Evolutionary conservation across 2,113 vertebrate genomes (phyloP), one percentile per base, ranked within the genome.

Genomic region (Nannobrachium achirus): DNA sequence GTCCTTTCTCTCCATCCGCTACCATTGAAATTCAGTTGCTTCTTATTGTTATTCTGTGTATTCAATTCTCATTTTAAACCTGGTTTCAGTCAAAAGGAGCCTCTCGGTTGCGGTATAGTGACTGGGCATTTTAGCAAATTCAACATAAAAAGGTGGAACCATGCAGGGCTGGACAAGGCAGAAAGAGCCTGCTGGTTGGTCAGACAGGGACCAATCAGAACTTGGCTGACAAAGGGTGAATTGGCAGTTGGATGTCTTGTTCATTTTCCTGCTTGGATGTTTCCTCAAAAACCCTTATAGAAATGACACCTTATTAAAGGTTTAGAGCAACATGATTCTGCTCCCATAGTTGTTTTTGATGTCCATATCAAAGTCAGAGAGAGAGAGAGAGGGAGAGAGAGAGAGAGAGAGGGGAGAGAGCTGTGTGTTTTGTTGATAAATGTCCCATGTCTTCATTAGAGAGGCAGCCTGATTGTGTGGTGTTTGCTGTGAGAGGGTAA

Each of bases 361-460:
- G 74, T 79, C 5, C 33, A 33, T 67, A 50, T 73, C 51, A 82
- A 85, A 77, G 66, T 66, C 55, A 45, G 56, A 57, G 68, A 62
- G 62, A 25, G 20, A 25, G 20, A 25, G 20, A 25, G 20, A 25
- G 20, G 4, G 20, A 25, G 20, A 25, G 20, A 25, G 20, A 25
- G 20, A 25, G 20, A 25, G 20, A 25, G 25, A 33, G 25, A 33
- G 25, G 2, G 66, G 56, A 55, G 68, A 62, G 63, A 74, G 19
- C 38, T 11, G 49, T 57, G 69, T 8, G 52, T 80, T 82, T 44
- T 8, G 74, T 79, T 72, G 78, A 80, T 85, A 74, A 80, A 76
- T 80, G 82, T 82, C 77, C 60, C 1, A 69, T 63, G 75, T 90
- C 84, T 88, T 89, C 87, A 88, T 89, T 90, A 86, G 87, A 63